Evolutionary conservation across 2,888 invertebrate genomes (phyloP), one percentile per base, ranked within the genome.

Genomic region (Apamea crenata): DNA sequence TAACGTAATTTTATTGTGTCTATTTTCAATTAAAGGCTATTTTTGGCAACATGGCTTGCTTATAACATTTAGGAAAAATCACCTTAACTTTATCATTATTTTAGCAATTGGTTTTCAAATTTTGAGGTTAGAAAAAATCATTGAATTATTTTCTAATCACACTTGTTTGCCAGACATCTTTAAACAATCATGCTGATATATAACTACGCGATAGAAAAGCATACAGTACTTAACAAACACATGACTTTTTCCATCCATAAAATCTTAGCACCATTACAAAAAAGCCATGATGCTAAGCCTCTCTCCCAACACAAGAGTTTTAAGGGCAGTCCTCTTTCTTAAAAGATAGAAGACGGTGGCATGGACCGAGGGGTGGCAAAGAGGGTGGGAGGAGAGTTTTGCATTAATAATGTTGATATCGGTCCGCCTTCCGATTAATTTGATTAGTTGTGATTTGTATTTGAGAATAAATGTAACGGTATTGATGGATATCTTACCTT

Each of bases 391-490:
- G 91, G 91, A 21, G 81, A 92, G 94, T 93, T 95, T 94, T 97
- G 96, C 96, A 97, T 97, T 96, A 97, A 96, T 97, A 97, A 97
- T 97, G 95, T 95, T 95, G 96, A 94, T 96, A 96, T 96, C 95
- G 94, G 95, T 91, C 94, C 91, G 94, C 93, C 93, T 96, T 93
- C 92, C 95, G 95, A 96, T 96, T 96, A 96, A 96, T 96, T 96
- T 95, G 95, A 96, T 96, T 96, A 96, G 94, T 95, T 95, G 94
- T 95, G 94, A 89, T 87, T 89, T 89, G 92, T 93, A 91, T 93
- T 94, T 91, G 84, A 21, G 90, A 90, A 93, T 93, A 90, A 91
- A 90, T 88, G 86, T 79, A 80, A 83, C 76, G 86, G 87, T 90
- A 90, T 91, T 90, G 87, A 90, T 89, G 84, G 78, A 76, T 40